phyloP scores from a whole-genome alignment of 2,888 invertebrate species.

The Corbicula japonica region DNA sequence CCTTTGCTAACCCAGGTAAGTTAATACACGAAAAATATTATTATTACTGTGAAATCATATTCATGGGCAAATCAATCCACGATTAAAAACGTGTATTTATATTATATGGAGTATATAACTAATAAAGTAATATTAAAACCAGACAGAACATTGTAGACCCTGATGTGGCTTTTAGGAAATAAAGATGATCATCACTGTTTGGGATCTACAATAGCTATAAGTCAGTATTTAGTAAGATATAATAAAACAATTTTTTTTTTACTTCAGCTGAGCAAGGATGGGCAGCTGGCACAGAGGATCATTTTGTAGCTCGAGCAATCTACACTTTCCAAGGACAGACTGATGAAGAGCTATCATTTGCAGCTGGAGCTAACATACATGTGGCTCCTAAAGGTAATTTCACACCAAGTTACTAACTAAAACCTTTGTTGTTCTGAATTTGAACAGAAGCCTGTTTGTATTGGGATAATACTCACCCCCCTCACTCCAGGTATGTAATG shows the following conservation, averaged over 20 bases:
- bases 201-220: not conserved
- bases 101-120: too few species aligned
- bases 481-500: too few species aligned
- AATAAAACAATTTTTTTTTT: not conserved
- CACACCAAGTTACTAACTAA: too few species aligned
- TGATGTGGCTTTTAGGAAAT: not conserved
- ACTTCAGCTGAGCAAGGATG: constrained; percentile 82
- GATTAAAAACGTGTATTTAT: too few species aligned
- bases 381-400: constrained; percentile 92
- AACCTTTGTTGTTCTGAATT: too few species aligned
- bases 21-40: not conserved
- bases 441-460: too few species aligned
- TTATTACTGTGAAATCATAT: too few species aligned
- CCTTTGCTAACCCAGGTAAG: constrained; percentile 43
- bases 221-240: not conserved
- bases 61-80: too few species aligned
- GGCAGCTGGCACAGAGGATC: constrained; percentile 87
- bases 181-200: not conserved
- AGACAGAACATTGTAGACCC: not conserved
- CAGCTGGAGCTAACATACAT: constrained; percentile 91
- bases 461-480: too few species aligned
- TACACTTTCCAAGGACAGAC: constrained; percentile 92
- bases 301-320: constrained; percentile 88
- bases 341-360: constrained; percentile 92
- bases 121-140: too few species aligned